Evolutionary conservation across 1,140 invertebrate species (phyloP), one percentile per base, ranked within the genome.

Genomic region (Trialeurodes vaporariorum): DNA sequence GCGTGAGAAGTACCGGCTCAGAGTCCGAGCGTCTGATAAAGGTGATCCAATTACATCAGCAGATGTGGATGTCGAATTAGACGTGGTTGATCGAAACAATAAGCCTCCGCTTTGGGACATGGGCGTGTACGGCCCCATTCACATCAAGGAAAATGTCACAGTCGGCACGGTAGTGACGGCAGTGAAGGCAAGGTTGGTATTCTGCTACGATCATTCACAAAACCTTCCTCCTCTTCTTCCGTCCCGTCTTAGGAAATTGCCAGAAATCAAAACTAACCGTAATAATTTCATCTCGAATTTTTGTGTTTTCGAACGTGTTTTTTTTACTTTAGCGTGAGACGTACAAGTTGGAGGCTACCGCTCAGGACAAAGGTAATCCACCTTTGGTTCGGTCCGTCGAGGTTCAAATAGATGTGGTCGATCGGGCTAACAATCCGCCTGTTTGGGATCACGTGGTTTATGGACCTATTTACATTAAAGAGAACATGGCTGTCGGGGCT

Each of bases 31-130:
- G 79, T 92, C 89, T 76, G 93, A 96, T 86, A 86, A 87, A 82
- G 93, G 93, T 79, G 86, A 83, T 79, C 87, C 89, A 79, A 87
- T 88, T 78, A 90, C 91, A 78, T 88, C 85, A 81, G 92, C 93
- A 80, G 91, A 94, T 82, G 93, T 95, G 81, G 92, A 95, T 82
- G 91, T 95, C 83, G 90, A 93, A 81, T 90, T 96, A 87, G 92
- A 94, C 85, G 92, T 96, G 82, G 92, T 96, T 84, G 92, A 95
- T 87, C 90, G 92, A 83, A 94, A 94, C 87, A 95, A 94, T 89
- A 95, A 95, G 86, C 93, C 93, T 79, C 93, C 93, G 81, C 85
- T 94, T 79, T 96, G 93, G 93, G 91, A 95, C 84, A 85, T 86
- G 81, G 86, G 84, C 82, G 86, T 92, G 82, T 96, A 96, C 86